Evolutionary conservation across 2,113 vertebrate species (phyloP).

Genomic region (Eonycteris spelaea): DNA sequence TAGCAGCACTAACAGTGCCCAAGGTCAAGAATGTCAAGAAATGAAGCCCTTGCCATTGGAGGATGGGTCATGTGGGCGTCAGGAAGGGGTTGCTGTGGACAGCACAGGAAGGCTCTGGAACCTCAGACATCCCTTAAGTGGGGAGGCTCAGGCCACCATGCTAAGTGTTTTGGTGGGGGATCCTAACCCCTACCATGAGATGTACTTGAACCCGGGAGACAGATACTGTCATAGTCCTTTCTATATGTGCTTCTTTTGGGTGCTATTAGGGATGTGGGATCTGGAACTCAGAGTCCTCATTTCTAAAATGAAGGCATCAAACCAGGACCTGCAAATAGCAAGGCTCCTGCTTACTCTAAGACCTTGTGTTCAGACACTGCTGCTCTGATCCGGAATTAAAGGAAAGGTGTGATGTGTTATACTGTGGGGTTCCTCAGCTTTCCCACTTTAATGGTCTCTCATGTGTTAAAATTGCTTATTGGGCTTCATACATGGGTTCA

Average conservation of each 20-base stretch:
- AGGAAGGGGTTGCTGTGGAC: not conserved
- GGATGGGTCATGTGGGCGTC: not conserved
- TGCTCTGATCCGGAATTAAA: not conserved
- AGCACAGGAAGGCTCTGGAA: not conserved
- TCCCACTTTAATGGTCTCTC: not conserved
- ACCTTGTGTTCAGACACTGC: not conserved
- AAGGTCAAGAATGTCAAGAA: slow-evolving; percentile 16
- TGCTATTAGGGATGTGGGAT: not conserved
- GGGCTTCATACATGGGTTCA: not conserved
- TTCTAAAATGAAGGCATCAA: not conserved
- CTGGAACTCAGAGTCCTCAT: not conserved
- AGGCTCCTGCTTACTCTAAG: not conserved
- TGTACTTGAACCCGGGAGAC: not conserved
- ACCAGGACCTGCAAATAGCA: not conserved
- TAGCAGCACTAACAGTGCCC: not conserved
- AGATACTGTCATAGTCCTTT: not conserved
- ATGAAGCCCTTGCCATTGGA: not conserved
- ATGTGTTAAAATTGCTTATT: not conserved
- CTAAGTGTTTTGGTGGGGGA: not conserved
- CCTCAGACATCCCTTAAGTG: not conserved
- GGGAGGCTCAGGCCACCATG: not conserved
- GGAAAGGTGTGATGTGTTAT: not conserved
- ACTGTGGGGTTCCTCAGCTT: not conserved
- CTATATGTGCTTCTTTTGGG: not conserved
- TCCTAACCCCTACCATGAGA: not conserved